Conservation (phyloP, 1,140 invertebrate genomes). For the Diorhabda elongata region DNA sequence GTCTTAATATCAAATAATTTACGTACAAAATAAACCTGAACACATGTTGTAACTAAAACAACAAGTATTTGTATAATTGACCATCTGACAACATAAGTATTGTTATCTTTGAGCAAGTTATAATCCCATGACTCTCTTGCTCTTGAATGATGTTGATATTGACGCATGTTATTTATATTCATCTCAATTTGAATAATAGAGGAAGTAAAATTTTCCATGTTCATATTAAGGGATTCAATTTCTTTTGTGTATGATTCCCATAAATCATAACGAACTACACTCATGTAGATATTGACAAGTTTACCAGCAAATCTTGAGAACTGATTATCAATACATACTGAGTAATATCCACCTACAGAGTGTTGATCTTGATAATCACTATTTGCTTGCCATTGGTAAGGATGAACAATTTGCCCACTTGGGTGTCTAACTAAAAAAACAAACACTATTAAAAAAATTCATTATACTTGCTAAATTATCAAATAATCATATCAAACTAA, state of each 20-base stretch:
- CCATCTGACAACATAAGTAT: constrained; percentile 81
- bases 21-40: constrained; percentile 85
- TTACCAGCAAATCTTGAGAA: constrained; percentile 89
- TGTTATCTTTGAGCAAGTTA: constrained; percentile 78
- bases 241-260: constrained; percentile 91
- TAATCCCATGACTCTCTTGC: constrained; percentile 75
- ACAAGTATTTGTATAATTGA: constrained; percentile 82
- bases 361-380: constrained; percentile 83
- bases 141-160: constrained; percentile 74
- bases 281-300: constrained; percentile 88
- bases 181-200: constrained; percentile 72
- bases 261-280: constrained; percentile 88
- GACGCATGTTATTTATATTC: constrained; percentile 81
- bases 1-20: constrained; percentile 80
- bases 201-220: constrained; percentile 84
- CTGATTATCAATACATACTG: constrained; percentile 93
- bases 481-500: too few relatives aligned
- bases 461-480: too few relatives aligned
- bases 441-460: background rate
- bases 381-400: constrained; percentile 83
- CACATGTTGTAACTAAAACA: constrained; percentile 67
- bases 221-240: constrained; percentile 79
- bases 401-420: constrained; percentile 75
- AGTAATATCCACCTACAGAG: constrained; percentile 79
- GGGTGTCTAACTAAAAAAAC: constrained; percentile 67